Percentiles rank a stretch among this genome's conserved stretches.
Evolutionary conservation across 2,113 vertebrate species (phyloP).

Genomic region (Rutilus rutilus): DNA sequence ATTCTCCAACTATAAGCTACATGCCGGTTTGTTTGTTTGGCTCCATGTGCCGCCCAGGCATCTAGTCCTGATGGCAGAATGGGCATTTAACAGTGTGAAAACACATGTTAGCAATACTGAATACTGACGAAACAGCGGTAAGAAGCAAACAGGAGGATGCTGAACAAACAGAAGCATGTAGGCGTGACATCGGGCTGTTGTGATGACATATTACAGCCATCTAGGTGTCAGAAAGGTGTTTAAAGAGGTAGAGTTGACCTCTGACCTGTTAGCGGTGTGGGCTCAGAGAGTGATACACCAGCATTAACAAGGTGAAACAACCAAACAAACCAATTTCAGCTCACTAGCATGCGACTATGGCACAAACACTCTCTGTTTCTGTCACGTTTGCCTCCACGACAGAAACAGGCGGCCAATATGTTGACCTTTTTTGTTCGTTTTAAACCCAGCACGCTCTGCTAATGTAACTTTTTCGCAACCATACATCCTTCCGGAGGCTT

Average conservation of each 20-base stretch:
- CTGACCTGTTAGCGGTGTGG: slow-evolving; percentile 38
- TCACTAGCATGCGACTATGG: neutral
- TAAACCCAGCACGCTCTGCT: slow-evolving; percentile 2
- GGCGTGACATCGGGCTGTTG: neutral
- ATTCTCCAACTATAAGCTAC: slow-evolving; percentile 30
- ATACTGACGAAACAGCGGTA: slow-evolving; percentile 7
- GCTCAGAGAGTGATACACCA: neutral
- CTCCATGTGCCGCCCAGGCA: slow-evolving; percentile 21
- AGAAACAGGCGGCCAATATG: slow-evolving; percentile 18
- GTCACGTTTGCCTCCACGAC: neutral
- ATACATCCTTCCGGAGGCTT: slow-evolving; percentile 8
- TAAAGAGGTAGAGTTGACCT: slow-evolving; percentile 42
- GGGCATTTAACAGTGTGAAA: slow-evolving; percentile 41
- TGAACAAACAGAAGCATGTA: slow-evolving; percentile 30
- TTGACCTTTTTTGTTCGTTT: slow-evolving; percentile 49
- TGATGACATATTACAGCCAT: slow-evolving; percentile 29
- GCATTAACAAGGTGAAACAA: slow-evolving; percentile 39
- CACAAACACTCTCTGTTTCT: neutral
- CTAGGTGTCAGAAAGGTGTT: slow-evolving; percentile 15
- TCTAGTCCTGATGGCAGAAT: slow-evolving; percentile 36
- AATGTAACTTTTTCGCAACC: slow-evolving; percentile 44
- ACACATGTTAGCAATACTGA: slow-evolving; percentile 42
- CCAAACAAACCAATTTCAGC: slow-evolving; percentile 29
- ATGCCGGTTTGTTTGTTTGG: slow-evolving; percentile 49
- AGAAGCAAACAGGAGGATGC: neutral